Base-by-base conservation (phyloP, 2,888 invertebrate species). In the Eupithecia subfuscata region DNA sequence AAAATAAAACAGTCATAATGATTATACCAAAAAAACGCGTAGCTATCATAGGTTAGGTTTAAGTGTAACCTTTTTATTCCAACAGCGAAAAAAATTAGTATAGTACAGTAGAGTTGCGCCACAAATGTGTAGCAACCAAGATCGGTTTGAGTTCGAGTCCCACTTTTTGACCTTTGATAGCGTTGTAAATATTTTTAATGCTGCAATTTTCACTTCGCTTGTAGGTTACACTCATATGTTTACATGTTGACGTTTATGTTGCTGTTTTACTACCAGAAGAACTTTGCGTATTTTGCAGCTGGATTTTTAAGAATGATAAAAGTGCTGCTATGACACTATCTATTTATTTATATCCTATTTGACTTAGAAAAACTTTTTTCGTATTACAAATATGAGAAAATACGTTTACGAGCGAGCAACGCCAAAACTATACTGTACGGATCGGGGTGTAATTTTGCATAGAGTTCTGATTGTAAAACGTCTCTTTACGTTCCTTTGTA, bases 181-280 rank as follows among this genome's bases (percentile, higher is more conserved):
- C 65, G 76, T 34, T 71, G 73, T 79, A 77, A 73, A 79, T 73
- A 76, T 78, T 78, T 80, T 81, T 79, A 76, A 80, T 78, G 74
- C 72, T 65, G 78, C 74, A 78, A 78, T 81, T 80, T 78, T 82
- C 80, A 78, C 81, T 77, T 77, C 78, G 77, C 80, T 77, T 81
- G 71, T 79, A 78, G 76, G 79, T 76, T 74, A 77, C 78, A 67
- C 72, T 75, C 73, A 25, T 75, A 77, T 75, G 72, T 79, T 78
- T 75, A 70, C 71, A 56, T 34, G 75, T 81, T 85, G 85, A 85
- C 87, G 82, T 86, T 83, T 82, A 80, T 77, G 78, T 71, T 56
- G 73, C 71, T 74, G 80, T 79, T 83, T 82, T 82, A 83, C 82
- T 84, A 85, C 84, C 84, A 84, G 68, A 56, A 45, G 71, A 75